phyloP scores from a whole-genome alignment of 2,797 vertebrate species.

The Ispidina lecontei region DNA sequence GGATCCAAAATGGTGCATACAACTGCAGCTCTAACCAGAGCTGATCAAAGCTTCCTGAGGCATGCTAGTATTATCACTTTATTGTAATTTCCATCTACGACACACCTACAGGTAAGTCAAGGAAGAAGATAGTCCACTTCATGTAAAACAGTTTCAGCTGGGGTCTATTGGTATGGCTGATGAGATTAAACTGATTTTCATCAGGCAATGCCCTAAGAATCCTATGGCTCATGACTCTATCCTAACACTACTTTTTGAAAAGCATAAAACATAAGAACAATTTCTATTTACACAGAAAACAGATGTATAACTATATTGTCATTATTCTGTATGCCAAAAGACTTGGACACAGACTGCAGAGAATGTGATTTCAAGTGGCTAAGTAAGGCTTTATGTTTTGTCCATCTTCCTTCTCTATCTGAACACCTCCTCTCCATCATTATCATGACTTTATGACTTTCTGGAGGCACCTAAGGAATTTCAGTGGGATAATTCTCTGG shows the following conservation, averaged over 20 bases:
- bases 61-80: neutral
- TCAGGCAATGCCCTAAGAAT: neutral
- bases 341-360: neutral
- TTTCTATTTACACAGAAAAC: neutral
- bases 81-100: neutral
- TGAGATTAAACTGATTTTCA: neutral
- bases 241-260: neutral
- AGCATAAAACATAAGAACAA: neutral
- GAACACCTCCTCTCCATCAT: neutral
- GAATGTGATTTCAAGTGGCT: neutral
- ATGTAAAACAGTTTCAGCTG: neutral
- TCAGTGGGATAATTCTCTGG: neutral
- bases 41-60: neutral
- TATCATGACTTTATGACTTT: neutral
- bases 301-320: neutral
- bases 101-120: neutral
- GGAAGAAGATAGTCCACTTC: neutral
- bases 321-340: neutral
- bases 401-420: neutral
- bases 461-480: neutral
- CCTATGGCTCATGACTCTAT: neutral
- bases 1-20: neutral
- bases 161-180: neutral
- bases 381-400: neutral
- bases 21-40: neutral